Conservation (phyloP, 2,888 invertebrate species). For the Eristalis tenax region DNA sequence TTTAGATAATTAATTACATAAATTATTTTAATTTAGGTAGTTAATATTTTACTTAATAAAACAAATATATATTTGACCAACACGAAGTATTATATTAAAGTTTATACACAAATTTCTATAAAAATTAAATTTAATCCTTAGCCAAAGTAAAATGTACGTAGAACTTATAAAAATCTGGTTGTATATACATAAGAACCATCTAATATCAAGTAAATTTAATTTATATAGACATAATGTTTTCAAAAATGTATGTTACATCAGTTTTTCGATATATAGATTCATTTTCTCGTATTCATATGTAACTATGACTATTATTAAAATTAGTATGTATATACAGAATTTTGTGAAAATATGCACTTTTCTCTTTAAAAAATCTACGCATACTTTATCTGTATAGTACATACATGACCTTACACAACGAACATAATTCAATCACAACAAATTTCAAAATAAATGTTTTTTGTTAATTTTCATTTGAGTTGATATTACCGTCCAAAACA, state of each 20-base stretch:
- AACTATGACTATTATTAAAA: background rate
- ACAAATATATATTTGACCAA: no score
- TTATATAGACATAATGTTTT: background rate
- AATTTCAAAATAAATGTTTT: no score
- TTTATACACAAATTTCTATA: no score
- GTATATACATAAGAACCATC: background rate
- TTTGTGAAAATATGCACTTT: slow-evolving; percentile 23
- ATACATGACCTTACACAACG: background rate
- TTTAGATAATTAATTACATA: no score
- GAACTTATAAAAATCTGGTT: background rate
- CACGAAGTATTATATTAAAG: no score
- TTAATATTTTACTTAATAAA: background rate
- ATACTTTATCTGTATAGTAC: slow-evolving; percentile 26
- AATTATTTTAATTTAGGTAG: background rate
- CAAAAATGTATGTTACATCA: background rate
- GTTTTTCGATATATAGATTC: background rate
- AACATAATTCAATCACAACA: no score
- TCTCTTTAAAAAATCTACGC: background rate
- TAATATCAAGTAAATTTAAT: background rate
- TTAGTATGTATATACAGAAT: slow-evolving; percentile 33
- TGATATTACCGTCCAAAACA: no score
- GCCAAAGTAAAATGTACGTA: background rate
- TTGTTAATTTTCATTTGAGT: no score
- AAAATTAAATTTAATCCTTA: background rate
- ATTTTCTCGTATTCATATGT: background rate